Base-by-base conservation (phyloP, 1,140 invertebrate genomes). In the Pseudomyrmex dendroicus region DNA sequence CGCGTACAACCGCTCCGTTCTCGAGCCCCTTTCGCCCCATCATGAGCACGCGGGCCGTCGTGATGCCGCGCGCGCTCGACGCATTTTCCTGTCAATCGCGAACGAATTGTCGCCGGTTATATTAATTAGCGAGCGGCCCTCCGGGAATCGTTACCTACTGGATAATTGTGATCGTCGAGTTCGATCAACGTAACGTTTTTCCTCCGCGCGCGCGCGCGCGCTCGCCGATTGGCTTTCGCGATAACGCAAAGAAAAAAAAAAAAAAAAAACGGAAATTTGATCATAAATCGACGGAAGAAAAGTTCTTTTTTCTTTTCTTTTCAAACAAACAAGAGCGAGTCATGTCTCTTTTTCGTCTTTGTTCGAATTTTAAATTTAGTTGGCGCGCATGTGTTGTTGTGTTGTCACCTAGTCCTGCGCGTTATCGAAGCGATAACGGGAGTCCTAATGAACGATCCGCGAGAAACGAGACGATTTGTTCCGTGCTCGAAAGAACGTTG, bases 11-110 rank as follows among this genome's bases (percentile, higher is more conserved):
- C 56, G 67, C 70, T 66, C 74, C 83, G 68, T 59, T 61, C 73
- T 57, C 85, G 73, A 59, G 67, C 86, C 85, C 80, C 84, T 88
- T 67, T 80, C 73, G 50, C 85, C 48, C 57, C 67, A 64, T 54
- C 52, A 57, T 73, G 59, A 73, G 68, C 76, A 84, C 63, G 73
- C 73, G 82, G 72, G 35, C 54, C 66, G 73, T 73, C 88, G 85
- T 86, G 85, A 87, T 84, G 85, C 84, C 88, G 66, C 90, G 85
- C 62, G 68, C 62, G 68, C 70, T 83, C 84, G 70, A 72, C 82
- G 86, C 88, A 87, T 91, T 91, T 91, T 91, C 89, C 90, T 91
- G 92, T 93, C 92, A 93, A 93, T 93, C 91, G 89, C 91, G 89
- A 91, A 91, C 89, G 90, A 91, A 90, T 91, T 89, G 89, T 90